These are phyloP conservation scores for Mastomys natalensis DNA, from an alignment of 2,113 vertebrate species.

Conservation along the genomic window DNA sequence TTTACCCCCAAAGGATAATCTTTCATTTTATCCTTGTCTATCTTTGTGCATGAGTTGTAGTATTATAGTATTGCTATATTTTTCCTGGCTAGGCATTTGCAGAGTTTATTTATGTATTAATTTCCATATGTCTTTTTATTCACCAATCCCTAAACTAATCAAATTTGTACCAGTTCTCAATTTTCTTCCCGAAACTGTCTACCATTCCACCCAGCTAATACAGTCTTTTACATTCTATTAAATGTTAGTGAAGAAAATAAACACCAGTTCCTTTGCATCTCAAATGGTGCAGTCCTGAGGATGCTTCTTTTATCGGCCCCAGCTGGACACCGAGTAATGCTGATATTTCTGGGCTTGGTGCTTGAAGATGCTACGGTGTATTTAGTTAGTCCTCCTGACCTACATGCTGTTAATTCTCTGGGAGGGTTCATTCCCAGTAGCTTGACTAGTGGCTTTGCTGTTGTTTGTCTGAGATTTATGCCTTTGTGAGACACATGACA, in stretches of 20 bases:
- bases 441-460: constrained; percentile 40
- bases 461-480: constrained; percentile 27
- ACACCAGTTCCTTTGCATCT: neutral
- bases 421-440: constrained; percentile 13
- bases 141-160: constrained; percentile 17
- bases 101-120: neutral
- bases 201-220: neutral
- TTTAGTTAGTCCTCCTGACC: constrained; percentile 5
- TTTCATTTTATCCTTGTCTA: neutral
- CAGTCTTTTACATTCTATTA: neutral
- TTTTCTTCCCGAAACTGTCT: constrained; percentile 56
- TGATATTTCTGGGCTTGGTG: neutral
- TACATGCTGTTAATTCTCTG: neutral
- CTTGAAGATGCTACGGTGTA: neutral
- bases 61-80: neutral
- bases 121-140: constrained; percentile 3
- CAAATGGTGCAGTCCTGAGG: neutral
- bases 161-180: neutral
- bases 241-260: constrained; percentile 6
- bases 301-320: neutral
- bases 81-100: neutral
- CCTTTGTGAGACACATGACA: constrained; percentile 23
- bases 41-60: neutral
- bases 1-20: neutral
- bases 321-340: neutral